A percentile compares a stretch with the other conserved stretches of the same genome.
Conservation (phyloP, 2,113 vertebrate species). For the Struthio camelus region DNA sequence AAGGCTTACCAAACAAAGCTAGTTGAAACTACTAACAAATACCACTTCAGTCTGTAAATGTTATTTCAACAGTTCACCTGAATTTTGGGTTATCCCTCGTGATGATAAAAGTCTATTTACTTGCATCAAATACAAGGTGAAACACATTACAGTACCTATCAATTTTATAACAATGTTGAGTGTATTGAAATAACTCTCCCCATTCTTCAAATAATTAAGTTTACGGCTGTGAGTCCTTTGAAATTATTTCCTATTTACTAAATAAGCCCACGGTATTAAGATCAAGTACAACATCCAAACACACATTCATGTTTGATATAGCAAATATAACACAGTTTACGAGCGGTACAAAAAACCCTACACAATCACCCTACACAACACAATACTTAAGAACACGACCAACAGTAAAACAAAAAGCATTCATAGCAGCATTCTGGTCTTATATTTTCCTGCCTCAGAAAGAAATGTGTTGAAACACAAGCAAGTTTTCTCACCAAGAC, state of each 20-base stretch:
- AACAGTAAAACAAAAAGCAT: neutral
- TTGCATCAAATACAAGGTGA: neutral
- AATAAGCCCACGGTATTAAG: neutral
- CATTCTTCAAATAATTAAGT: neutral
- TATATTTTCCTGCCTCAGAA: neutral
- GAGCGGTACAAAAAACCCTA: neutral
- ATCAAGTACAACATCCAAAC: neutral
- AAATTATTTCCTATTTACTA: neutral
- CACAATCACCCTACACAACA: neutral
- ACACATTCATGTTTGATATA: neutral
- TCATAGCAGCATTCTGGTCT: neutral
- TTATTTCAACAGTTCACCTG: neutral
- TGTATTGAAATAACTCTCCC: neutral
- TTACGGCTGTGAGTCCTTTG: neutral
- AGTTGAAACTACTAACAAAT: neutral
- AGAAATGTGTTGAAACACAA: neutral
- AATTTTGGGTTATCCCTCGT: neutral
- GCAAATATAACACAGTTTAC: neutral
- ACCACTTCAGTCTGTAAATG: neutral
- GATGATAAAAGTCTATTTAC: neutral
- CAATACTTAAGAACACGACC: neutral
- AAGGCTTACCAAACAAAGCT: neutral
- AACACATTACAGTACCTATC: neutral
- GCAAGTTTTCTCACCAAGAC: neutral
- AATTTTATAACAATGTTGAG: neutral